phyloP scores from a whole-genome alignment of 1,140 invertebrate species.

The Diorhabda sublineata region DNA sequence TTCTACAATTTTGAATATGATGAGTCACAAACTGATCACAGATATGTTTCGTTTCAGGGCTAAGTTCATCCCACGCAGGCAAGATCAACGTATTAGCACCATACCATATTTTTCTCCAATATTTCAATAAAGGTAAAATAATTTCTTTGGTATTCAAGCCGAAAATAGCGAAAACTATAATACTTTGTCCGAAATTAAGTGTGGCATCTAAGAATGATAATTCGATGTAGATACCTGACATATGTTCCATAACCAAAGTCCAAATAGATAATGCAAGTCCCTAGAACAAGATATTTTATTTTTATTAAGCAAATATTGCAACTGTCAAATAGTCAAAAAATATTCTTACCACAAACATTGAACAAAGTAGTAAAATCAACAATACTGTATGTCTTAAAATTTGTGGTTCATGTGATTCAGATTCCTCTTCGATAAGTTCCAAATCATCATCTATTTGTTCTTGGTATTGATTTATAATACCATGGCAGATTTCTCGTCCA shows the following conservation, averaged over 20 bases:
- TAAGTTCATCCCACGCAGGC: slow-evolving; percentile 69
- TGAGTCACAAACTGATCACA: slow-evolving; percentile 86
- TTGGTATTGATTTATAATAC: slow-evolving; percentile 52
- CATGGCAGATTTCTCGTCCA: slow-evolving; percentile 52
- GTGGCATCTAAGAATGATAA: slow-evolving; percentile 86
- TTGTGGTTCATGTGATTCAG: slow-evolving; percentile 61
- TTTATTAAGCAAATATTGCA: background rate
- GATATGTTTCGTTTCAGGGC: slow-evolving; percentile 71
- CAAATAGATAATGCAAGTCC: slow-evolving; percentile 81
- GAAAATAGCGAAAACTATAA: slow-evolving; percentile 82
- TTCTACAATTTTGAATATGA: slow-evolving; percentile 75
- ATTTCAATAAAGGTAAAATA: slow-evolving; percentile 61
- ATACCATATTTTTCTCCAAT: slow-evolving; percentile 60
- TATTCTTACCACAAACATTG: slow-evolving; percentile 81
- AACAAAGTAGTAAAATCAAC: slow-evolving; percentile 73
- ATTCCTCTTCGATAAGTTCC: slow-evolving; percentile 54
- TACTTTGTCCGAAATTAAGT: slow-evolving; percentile 82
- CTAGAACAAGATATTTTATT: slow-evolving; percentile 48
- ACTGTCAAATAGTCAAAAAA: background rate
- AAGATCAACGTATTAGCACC: slow-evolving; percentile 66
- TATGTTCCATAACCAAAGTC: slow-evolving; percentile 78
- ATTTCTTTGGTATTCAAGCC: slow-evolving; percentile 74
- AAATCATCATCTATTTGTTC: slow-evolving; percentile 49
- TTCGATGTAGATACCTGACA: slow-evolving; percentile 86
- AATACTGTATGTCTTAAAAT: slow-evolving; percentile 77